These are phyloP conservation scores for Psittacula derbiana DNA, from an alignment of 2,797 vertebrate species.

Conservation along the genomic window DNA sequence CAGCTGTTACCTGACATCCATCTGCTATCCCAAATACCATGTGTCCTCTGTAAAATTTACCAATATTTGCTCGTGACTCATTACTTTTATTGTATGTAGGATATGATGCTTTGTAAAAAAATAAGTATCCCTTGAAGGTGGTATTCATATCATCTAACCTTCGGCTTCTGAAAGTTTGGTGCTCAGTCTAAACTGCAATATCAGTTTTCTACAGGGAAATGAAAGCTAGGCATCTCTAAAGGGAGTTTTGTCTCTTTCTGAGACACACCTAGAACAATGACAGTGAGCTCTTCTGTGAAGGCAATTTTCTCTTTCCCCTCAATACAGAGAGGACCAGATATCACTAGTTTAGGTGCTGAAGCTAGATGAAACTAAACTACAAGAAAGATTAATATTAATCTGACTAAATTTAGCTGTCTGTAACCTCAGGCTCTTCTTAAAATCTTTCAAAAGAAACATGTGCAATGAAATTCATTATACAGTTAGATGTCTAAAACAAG, in stretches of 20 bases:
- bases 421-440: not conserved
- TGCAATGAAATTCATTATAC: not conserved
- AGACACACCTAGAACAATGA: not conserved
- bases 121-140: not conserved
- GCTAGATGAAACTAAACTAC: not conserved
- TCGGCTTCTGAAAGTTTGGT: not conserved
- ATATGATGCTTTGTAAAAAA: not conserved
- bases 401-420: not conserved
- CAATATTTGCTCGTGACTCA: not conserved
- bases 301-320: not conserved
- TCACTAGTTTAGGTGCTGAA: not conserved
- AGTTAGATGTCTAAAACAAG: not conserved
- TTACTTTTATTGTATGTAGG: not conserved
- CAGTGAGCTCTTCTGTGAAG: not conserved
- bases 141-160: not conserved
- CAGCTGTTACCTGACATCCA: conserved; percentile 45
- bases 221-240: not conserved
- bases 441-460: not conserved
- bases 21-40: conserved; percentile 28
- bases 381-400: not conserved
- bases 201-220: not conserved
- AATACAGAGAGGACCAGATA: not conserved
- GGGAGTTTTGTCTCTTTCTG: not conserved
- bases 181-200: not conserved
- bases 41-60: conserved; percentile 6